phyloP scores from a whole-genome alignment of 2,888 invertebrate genomes.

The Nowickia ferox region DNA sequence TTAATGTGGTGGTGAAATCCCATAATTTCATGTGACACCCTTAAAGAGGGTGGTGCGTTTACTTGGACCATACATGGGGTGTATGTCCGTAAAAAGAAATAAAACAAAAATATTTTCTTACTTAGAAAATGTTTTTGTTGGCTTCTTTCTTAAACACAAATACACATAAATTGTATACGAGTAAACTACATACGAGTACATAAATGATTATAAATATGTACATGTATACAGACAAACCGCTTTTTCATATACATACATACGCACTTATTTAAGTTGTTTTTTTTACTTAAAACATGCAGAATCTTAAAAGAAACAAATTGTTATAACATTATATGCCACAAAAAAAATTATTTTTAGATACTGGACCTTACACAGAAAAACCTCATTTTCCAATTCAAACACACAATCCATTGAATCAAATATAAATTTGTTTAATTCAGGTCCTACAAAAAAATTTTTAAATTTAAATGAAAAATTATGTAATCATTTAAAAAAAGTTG shows the following conservation, averaged over 20 bases:
- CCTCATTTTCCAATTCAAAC: too few species aligned
- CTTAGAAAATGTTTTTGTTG: conserved; percentile 58
- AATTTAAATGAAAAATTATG: too few species aligned
- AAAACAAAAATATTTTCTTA: neutral
- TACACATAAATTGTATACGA: neutral
- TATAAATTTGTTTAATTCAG: too few species aligned
- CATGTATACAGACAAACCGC: neutral
- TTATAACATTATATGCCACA: too few species aligned
- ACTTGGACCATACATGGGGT: conserved; percentile 36
- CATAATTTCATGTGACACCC: conserved; percentile 15
- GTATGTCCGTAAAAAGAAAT: conserved; percentile 1
- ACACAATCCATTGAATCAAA: too few species aligned
- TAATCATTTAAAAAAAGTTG: too few species aligned
- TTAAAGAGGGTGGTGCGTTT: conserved; percentile 62
- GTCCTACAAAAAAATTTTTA: too few species aligned
- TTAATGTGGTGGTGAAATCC: conserved; percentile 12
- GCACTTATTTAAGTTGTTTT: too few species aligned
- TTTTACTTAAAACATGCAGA: too few species aligned
- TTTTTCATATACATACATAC: neutral
- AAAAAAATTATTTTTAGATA: too few species aligned
- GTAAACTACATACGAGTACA: conserved; percentile 3
- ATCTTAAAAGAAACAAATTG: too few species aligned
- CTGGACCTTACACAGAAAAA: too few species aligned
- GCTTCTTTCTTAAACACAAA: conserved; percentile 46
- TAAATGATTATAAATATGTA: neutral